phyloP scores from a whole-genome alignment of 1,140 invertebrate species.

The Sycophila sp. region DNA sequence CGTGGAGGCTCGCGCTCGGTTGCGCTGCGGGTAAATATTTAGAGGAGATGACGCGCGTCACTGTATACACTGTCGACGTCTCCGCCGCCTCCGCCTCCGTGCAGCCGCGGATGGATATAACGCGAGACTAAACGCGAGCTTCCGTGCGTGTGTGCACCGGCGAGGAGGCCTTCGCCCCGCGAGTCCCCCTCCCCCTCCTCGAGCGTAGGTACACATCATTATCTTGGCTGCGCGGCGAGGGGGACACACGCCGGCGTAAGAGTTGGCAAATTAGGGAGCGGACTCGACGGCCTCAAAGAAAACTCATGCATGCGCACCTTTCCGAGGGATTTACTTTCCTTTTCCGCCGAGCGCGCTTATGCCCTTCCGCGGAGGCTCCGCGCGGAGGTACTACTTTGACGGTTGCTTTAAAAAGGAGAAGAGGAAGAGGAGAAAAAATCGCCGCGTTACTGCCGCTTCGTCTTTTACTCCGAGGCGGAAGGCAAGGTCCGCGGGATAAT shows the following conservation, averaged over 20 bases:
- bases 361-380: not conserved
- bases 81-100: not conserved
- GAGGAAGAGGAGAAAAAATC: not conserved
- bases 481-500: no score
- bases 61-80: not conserved
- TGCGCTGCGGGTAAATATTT: constrained; percentile 17
- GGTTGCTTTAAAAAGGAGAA: not conserved
- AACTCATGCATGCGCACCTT: not conserved
- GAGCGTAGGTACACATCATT: constrained; percentile 44
- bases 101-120: not conserved
- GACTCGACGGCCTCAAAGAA: constrained; percentile 30
- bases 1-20: no score
- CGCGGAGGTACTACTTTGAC: not conserved
- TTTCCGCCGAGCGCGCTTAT: not conserved
- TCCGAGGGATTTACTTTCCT: constrained; percentile 16
- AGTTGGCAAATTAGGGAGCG: constrained; percentile 9
- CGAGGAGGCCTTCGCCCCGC: constrained; percentile 7
- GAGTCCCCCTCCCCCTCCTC: not conserved
- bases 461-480: no score
- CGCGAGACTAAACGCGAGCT: not conserved
- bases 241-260: not conserved
- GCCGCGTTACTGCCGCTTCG: not conserved
- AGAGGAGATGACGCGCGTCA: not conserved
- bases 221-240: constrained; percentile 32
- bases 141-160: constrained; percentile 9